Evolutionary conservation across 2,113 vertebrate genomes (phyloP), one percentile per base, ranked within the genome.

Genomic region (Phycodurus eques): DNA sequence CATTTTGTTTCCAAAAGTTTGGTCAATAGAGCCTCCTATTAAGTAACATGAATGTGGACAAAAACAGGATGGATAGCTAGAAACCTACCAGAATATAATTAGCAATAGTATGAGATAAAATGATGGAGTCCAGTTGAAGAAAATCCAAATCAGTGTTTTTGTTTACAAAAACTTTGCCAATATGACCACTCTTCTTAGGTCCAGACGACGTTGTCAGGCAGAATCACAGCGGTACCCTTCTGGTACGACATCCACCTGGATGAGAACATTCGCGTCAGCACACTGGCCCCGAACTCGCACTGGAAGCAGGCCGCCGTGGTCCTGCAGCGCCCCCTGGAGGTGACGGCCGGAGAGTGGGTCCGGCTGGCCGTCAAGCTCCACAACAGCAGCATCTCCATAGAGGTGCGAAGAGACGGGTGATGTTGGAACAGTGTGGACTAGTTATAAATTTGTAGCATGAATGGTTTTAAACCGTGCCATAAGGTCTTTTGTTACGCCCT

Each of bases 281-380:
- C 96, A 12, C 94, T 95, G 8, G 90, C 87, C 71, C 88, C 91
- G 49, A 91, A 90, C 72, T 98, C 98, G 0, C 97, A 98, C 88
- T 99, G 97, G 97, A 98, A 97, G 87, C 97, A 99, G 86, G 98
- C 96, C 0, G 96, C 98, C 0, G 94, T 93, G 51, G 95, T 99
- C 76, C 88, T 98, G 5, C 94, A 96, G 71, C 85, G 91, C 33
- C 96, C 98, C 2, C 87, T 98, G 72, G 81, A 82, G 51, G 96
- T 98, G n/a, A 82, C 83, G 19, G 74, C 27, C 3, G 95, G 95
- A 61, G 92, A 96, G 49, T 93, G 94, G 80, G 89, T 99, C 49
- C 43, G 82, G 20, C 94, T 99, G 14, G 70, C 73, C 0, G 84
- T 98, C 73, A 94, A 93, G 70, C 92, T 97, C 60, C 94, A 95